phyloP scores from a whole-genome alignment of 2,113 vertebrate species.

The Rutilus rutilus region DNA sequence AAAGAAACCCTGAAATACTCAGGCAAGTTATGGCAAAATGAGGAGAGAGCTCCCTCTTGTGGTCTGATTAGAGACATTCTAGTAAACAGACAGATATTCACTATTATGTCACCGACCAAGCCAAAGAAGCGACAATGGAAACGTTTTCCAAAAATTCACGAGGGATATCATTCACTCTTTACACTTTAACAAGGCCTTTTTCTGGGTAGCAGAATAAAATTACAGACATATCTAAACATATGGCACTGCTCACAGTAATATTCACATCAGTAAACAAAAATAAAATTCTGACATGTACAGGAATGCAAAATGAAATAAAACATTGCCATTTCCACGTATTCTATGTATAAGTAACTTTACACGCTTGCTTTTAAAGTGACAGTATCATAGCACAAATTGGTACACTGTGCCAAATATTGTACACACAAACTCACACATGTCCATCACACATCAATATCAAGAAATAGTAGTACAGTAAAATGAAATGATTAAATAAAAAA shows the following conservation, averaged over 20 bases:
- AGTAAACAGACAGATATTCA: constrained; percentile 32
- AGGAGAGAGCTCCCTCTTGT: constrained; percentile 69
- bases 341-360: constrained; percentile 67
- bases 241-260: constrained; percentile 80
- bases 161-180: constrained; percentile 46
- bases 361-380: constrained; percentile 79
- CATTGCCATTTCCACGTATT: constrained; percentile 57
- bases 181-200: constrained; percentile 59
- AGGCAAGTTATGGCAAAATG: constrained; percentile 61
- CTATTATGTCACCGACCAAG: background rate
- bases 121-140: background rate
- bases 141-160: background rate
- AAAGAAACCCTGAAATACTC: constrained; percentile 65
- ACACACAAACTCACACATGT: constrained; percentile 31
- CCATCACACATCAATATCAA: constrained; percentile 55
- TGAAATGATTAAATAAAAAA: constrained; percentile 21
- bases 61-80: constrained; percentile 51
- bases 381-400: constrained; percentile 77
- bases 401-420: constrained; percentile 65
- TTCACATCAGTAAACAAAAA: constrained; percentile 73
- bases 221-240: constrained; percentile 60
- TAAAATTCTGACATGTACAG: constrained; percentile 68
- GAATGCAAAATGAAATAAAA: constrained; percentile 76
- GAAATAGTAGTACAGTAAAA: constrained; percentile 60
- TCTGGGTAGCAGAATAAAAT: constrained; percentile 57